Conservation (phyloP, 2,888 invertebrate species). For the Adela reaumurella region DNA sequence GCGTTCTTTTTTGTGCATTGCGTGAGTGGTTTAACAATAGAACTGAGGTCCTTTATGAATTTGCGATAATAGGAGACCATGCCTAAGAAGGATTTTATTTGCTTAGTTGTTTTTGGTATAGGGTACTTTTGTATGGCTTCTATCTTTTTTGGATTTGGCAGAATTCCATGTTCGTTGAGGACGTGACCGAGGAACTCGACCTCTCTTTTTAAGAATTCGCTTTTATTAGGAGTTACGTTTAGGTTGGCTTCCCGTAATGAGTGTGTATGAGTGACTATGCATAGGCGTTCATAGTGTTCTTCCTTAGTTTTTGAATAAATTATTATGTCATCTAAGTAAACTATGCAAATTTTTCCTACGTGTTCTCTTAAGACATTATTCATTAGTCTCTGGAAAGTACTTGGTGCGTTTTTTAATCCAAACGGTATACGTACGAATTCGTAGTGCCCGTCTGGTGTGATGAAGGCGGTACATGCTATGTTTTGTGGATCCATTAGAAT, state of each 20-base stretch:
- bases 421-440: neutral
- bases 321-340: neutral
- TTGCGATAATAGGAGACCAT: constrained; percentile 13
- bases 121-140: constrained; percentile 11
- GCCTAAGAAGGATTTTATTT: constrained; percentile 11
- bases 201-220: neutral
- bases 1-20: too few relatives aligned
- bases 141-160: constrained; percentile 15
- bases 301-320: neutral
- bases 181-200: neutral
- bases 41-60: constrained; percentile 6
- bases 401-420: neutral
- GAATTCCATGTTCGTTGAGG: constrained; percentile 10
- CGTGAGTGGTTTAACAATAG: too few relatives aligned
- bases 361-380: neutral
- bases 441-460: neutral
- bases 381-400: neutral
- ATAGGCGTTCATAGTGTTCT: neutral
- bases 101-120: constrained; percentile 11
- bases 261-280: too few relatives aligned
- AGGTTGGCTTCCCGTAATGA: neutral
- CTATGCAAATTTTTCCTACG: neutral
- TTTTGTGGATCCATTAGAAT: neutral
- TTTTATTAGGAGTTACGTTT: neutral
- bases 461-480: neutral